A percentile compares a stretch with the other conserved stretches of the same genome.
phyloP scores from a whole-genome alignment of 2,113 vertebrate species.

The Cisticola juncidis region DNA sequence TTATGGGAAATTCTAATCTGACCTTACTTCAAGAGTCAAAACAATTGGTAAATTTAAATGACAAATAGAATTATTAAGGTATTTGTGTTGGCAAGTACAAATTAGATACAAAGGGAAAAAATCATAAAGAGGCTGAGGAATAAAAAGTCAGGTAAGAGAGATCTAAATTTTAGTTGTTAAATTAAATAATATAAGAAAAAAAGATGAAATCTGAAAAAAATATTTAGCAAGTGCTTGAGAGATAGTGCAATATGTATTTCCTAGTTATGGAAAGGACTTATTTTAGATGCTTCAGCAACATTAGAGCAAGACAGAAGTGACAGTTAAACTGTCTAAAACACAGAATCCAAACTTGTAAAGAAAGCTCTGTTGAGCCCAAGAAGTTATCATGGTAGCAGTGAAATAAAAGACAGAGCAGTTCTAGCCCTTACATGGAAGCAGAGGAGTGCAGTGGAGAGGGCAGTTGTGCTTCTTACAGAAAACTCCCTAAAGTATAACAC shows the following conservation, averaged over 20 bases:
- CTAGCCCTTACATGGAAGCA: rapidly evolving
- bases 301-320: neutral
- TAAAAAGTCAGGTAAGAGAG: neutral
- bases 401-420: rapidly evolving
- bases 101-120: neutral
- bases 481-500: neutral
- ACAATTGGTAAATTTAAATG: neutral
- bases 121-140: neutral
- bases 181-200: neutral
- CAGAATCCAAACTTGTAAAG: neutral
- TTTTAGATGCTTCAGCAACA: neutral
- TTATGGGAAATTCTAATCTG: neutral
- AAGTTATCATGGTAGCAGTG: neutral
- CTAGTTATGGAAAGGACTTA: neutral
- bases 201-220: neutral
- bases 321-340: neutral
- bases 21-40: neutral
- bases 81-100: neutral
- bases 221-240: neutral
- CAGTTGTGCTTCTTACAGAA: neutral
- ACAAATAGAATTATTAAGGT: neutral
- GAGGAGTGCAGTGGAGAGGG: neutral
- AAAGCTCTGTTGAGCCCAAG: neutral
- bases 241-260: neutral
- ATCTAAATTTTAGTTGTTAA: neutral